Base-by-base conservation (phyloP, 2,113 vertebrate genomes). In the Dolichotis patagonum region DNA sequence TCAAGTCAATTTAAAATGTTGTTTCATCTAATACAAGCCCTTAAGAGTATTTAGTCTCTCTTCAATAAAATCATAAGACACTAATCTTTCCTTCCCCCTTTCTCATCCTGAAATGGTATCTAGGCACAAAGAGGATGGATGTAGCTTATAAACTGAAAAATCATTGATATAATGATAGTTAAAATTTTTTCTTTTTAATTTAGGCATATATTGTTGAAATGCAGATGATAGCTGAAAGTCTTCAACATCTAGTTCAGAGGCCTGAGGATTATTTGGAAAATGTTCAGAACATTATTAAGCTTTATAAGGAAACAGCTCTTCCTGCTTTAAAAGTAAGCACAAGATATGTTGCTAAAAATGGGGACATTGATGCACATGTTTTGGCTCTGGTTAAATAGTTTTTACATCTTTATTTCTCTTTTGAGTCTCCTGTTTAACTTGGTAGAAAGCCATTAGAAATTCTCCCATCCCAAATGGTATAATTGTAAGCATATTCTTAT, bases 231-330 rank as follows among this genome's bases (percentile, higher is more conserved):
- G 97, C 97, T 83, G 98, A 98, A 67, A 67, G 97, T 93, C 96
- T 98, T 90, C 91, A 98, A 88, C 98, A 99, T 1, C 94, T 99
- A 86, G 99, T 99, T 49, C 99, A 99, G 96, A 98, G 98, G 83
- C 99, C 99, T 85, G 99, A 99, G 92, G 98, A 99, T 97, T 96
- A 98, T 71, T 89, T 98, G 71, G 98, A 98, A 97, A 99, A 99
- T 84, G 88, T 98, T 19, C 87, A 98, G 35, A 58, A 78, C 35
- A 98, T 94, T 95, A 93, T 99, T 95, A 89, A 90, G 87, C 96
- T 90, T 2, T 99, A 99, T 97, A 99, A 99, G 86, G 98, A 99
- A 30, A 99, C 62, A 41, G 54, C 99, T 94, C 99, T 99, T 81
- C 98, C 16, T 96, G 98, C 96, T 96, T 97, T 99, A 96, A 99